Conservation (phyloP, 2,888 invertebrate genomes). For the Cantharis rufa region DNA sequence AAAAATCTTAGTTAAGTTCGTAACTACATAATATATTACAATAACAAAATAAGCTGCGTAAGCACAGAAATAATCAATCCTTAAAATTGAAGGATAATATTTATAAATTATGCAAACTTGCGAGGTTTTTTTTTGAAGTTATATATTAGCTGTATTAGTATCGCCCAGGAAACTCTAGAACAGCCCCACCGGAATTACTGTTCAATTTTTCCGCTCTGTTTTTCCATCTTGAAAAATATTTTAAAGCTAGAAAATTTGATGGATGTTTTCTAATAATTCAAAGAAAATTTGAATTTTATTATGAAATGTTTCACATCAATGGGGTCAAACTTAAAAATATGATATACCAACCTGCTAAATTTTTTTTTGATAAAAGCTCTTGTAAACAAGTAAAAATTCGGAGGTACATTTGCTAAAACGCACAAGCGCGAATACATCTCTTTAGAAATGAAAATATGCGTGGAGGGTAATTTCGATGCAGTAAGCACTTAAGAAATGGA, state of each 20-base stretch:
- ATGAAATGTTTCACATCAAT: not conserved
- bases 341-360: not conserved
- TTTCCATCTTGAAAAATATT: not conserved
- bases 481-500: constrained; percentile 17
- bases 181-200: not conserved
- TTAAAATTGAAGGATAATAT: no score
- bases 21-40: not conserved
- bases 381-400: not conserved
- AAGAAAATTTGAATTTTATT: not conserved
- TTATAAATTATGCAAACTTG: no score
- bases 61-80: no score
- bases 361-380: not conserved
- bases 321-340: not conserved
- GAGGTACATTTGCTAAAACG: not conserved
- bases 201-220: not conserved
- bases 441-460: not conserved
- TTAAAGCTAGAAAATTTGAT: not conserved
- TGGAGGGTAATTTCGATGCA: constrained; percentile 2
- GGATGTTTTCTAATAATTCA: not conserved
- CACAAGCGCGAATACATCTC: not conserved
- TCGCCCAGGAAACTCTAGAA: not conserved
- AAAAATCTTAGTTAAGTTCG: not conserved
- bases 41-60: not conserved
- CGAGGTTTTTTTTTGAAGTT: no score
- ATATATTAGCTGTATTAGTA: not conserved